phyloP scores from a whole-genome alignment of 2,113 vertebrate species.

The Euleptes europaea region DNA sequence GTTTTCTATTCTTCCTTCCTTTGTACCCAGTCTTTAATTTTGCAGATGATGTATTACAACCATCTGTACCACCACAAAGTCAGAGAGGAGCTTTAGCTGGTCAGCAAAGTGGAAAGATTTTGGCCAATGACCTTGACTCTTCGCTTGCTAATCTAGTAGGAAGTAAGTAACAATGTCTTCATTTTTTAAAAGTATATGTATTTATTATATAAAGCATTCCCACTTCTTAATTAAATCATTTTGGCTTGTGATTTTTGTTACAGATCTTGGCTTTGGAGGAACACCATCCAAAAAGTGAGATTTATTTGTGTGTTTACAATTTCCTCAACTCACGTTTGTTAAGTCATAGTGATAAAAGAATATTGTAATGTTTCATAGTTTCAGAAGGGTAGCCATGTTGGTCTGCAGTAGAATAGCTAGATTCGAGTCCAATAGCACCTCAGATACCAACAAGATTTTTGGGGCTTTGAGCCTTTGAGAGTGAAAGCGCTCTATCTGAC shows the following conservation, averaged over 20 bases:
- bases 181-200: constrained; percentile 11
- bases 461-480: too few species aligned
- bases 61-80: constrained; percentile 76
- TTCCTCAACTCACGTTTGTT: not conserved
- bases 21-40: constrained; percentile 71
- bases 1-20: constrained; percentile 25
- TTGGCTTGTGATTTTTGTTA: constrained; percentile 20
- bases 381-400: not conserved
- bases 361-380: not conserved
- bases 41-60: constrained; percentile 87
- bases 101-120: constrained; percentile 79
- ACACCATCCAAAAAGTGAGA: constrained; percentile 88
- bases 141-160: constrained; percentile 88
- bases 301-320: not conserved
- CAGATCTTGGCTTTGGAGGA: constrained; percentile 90
- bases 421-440: too few species aligned
- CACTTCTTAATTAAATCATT: constrained; percentile 17
- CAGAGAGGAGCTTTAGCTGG: constrained; percentile 69
- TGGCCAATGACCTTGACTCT: constrained; percentile 84
- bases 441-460: too few species aligned
- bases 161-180: constrained; percentile 74
- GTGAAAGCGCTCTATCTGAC: too few species aligned
- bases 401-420: too few species aligned
- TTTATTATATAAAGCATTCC: constrained; percentile 32
- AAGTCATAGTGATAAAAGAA: not conserved